Base-by-base conservation (phyloP, 2,113 vertebrate species). In the Podilymbus podiceps region DNA sequence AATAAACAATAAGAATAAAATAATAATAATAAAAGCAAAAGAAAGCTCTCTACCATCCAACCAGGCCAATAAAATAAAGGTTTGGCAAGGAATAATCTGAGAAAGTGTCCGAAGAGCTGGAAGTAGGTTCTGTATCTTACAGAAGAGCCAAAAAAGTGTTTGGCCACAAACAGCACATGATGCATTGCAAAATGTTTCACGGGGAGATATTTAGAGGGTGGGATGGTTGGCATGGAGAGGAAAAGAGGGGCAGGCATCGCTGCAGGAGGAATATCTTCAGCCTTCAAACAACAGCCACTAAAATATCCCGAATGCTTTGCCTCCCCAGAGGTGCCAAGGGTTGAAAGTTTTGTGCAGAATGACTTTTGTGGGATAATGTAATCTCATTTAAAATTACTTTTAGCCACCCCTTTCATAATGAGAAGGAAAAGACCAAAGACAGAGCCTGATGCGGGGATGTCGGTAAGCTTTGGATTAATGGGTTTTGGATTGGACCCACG, bases 141-240 rank as follows among this genome's bases (percentile, higher is more conserved):
- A 47, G 47, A 76, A 80, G 66, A 94, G 97, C 97, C 96, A 98
- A 96, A 97, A 89, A 92, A 93, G 52, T 38, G 81, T 94, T 97
- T 97, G 95, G 96, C 93, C 75, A 78, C 77, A 94, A 96, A 92
- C 31, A n/a, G 73, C 2, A 9, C 14, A 3, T 95, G 93, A 95
- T 93, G 47, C 79, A 82, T 80, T 76, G 86, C 94, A 94, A 97
- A 97, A 97, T 5, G 24, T 71, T 92, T 95, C 85, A 68, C 2
- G 7, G 93, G 76, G 35, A 88, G 93, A 88, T 80, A 89, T 69
- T 93, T 79, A 93, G 72, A 93, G 59, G 53, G n/a, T 85, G 88
- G 92, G 63, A 96, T 91, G 90, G 93, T 62, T 96, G 96, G 95
- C 76, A 44, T 50, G 52, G 31, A 40, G 30, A 92, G 25, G 44